These are phyloP conservation scores for Sebastes flavidus DNA, from an alignment of 2,797 vertebrate species.

Conservation along the genomic window DNA sequence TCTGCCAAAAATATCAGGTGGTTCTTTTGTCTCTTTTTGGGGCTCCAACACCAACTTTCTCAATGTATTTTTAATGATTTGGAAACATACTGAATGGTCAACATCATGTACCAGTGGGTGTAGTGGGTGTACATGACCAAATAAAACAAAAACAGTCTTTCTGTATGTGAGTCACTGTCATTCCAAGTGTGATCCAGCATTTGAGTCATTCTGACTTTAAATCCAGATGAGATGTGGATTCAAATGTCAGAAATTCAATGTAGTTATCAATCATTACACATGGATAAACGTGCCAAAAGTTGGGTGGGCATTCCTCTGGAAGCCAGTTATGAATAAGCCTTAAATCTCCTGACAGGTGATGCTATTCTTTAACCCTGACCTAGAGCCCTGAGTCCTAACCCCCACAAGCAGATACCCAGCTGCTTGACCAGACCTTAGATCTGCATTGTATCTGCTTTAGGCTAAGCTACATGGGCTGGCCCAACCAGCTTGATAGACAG, in stretches of 20 bases:
- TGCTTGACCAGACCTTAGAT: neutral
- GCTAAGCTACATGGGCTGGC: neutral
- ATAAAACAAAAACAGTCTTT: neutral
- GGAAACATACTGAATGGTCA: constrained; percentile 9
- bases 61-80: constrained; percentile 42
- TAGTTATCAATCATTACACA: neutral
- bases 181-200: neutral
- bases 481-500: neutral
- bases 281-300: neutral
- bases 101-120: neutral
- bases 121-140: neutral
- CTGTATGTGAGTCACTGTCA: neutral
- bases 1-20: constrained; percentile 50
- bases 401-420: neutral
- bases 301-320: neutral
- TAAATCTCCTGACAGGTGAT: neutral
- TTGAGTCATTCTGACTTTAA: neutral
- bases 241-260: neutral
- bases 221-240: neutral
- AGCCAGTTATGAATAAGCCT: neutral
- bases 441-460: neutral
- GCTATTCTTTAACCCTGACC: neutral
- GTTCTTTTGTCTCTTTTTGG: constrained; percentile 17
- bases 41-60: constrained; percentile 13
- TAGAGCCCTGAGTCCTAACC: too few relatives aligned